These are phyloP conservation scores for Xanthostigma xanthostigma DNA, from an alignment of 2,888 invertebrate genomes.

Conservation along the genomic window DNA sequence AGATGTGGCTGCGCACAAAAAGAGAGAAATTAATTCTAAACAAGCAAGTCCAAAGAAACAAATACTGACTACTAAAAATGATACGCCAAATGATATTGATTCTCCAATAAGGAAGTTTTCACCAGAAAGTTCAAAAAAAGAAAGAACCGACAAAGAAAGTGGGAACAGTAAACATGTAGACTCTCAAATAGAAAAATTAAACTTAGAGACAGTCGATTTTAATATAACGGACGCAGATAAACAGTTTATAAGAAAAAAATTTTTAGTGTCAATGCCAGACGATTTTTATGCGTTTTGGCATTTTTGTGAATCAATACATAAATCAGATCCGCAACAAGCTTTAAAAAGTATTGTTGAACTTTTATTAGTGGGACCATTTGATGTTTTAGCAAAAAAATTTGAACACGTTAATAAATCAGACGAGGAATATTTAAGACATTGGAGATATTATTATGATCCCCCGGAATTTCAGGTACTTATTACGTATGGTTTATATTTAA, in stretches of 20 bases:
- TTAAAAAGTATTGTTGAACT: constrained; percentile 47
- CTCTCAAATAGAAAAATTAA: not conserved
- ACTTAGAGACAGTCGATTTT: not conserved
- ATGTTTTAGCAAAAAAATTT: constrained; percentile 55
- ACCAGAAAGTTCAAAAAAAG: not conserved
- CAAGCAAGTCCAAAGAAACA: not conserved
- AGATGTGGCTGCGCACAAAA: no score
- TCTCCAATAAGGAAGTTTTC: not conserved
- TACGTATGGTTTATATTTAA: not conserved
- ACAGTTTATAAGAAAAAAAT: constrained; percentile 52
- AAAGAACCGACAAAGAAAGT: not conserved
- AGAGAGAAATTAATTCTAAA: not conserved
- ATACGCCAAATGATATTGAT: not conserved
- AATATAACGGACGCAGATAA: constrained; percentile 27
- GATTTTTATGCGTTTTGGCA: constrained; percentile 81
- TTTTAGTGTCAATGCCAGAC: constrained; percentile 73
- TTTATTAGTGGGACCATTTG: constrained; percentile 74
- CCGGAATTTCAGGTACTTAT: constrained; percentile 71
- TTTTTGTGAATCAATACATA: constrained; percentile 43
- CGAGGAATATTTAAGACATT: constrained; percentile 60
- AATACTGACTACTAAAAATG: not conserved
- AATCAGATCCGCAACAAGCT: constrained; percentile 41
- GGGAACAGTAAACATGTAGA: not conserved
- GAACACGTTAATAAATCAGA: constrained; percentile 31
- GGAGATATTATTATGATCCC: constrained; percentile 87